Evolutionary conservation across 2,888 invertebrate genomes (phyloP), one percentile per base, ranked within the genome.

Genomic region (Gnatocerus cornutus): DNA sequence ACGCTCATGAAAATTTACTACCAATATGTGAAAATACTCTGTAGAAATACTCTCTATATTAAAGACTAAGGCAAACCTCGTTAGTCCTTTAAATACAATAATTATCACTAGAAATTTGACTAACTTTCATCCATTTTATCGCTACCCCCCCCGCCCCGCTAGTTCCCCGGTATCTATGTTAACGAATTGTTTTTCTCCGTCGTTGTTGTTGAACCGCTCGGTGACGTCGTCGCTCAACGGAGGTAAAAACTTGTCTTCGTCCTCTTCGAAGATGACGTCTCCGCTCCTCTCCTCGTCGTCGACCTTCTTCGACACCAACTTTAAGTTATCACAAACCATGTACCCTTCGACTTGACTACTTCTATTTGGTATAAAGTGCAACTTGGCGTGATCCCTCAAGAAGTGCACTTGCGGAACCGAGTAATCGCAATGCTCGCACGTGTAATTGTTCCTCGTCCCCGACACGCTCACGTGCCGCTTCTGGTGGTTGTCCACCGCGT

Each of bases 341-440:
- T 86, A 91, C 77, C 89, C 89, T 78, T 91, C 90, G 0, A 90
- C 87, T 67, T 84, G 86, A 9, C 50, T 14, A 5, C 16, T 48
- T 77, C 21, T 21, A 21, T 87, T 88, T 66, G 87, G 87, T 76
- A 85, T 84, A 80, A 95, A 94, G 83, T 96, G 96, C 59, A 93
- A 87, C 80, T 92, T 91, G 41, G 91, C 87, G 84, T 96, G 96
- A 77, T 95, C 95, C 43, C 91, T 88, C 33, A 95, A 86, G 74
- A 92, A 90, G 78, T 92, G 90, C 66, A 90, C 90, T 77, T 93
- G 92, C 2, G 90, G 89, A 21, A 92, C 92, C 16, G 92, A 91
- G 82, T 93, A 93, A 85, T 95, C 94, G 83, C 96, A 96, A 82
- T 92, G 92, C 14, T 91, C 89, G 84, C 96, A 96, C 73, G 90